Evolutionary conservation across 2,888 invertebrate genomes (phyloP).

Genomic region (Drosophila stalkeri): DNA sequence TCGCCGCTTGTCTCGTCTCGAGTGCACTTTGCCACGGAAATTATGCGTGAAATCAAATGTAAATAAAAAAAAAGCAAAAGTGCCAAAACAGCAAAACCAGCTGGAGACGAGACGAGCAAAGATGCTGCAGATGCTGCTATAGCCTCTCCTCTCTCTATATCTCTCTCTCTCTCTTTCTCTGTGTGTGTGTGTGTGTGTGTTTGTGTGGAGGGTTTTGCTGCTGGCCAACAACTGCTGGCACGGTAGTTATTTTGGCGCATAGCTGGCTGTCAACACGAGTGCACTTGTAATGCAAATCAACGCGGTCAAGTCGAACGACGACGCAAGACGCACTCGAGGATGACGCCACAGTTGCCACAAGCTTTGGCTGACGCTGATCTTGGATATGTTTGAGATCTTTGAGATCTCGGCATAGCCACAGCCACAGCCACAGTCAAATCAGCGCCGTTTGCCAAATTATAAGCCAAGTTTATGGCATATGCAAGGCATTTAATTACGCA

Average conservation of each 20-base stretch:
- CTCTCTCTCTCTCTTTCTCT: neutral
- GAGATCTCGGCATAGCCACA: conserved; percentile 9
- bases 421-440: conserved; percentile 45
- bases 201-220: neutral
- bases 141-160: neutral
- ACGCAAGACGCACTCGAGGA: conserved; percentile 30
- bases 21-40: conserved; percentile 78
- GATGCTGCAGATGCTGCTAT: neutral
- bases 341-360: conserved; percentile 12
- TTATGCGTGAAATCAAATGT: conserved; percentile 80
- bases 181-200: neutral
- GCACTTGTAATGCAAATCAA: conserved; percentile 83
- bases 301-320: conserved; percentile 73
- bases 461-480: conserved; percentile 73
- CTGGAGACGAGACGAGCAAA: conserved; percentile 8
- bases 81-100: conserved; percentile 66
- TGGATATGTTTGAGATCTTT: conserved; percentile 1
- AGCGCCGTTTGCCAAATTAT: conserved; percentile 64
- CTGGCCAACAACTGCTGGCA: conserved; percentile 43
- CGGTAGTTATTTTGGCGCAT: conserved; percentile 83
- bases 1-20: conserved; percentile 65
- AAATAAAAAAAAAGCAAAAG: conserved; percentile 81
- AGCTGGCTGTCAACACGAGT: conserved; percentile 81
- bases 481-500: conserved; percentile 50
- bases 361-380: neutral